Evolutionary conservation across 2,888 invertebrate genomes (phyloP), one percentile per base, ranked within the genome.

Genomic region (Trichopria drosophilae): DNA sequence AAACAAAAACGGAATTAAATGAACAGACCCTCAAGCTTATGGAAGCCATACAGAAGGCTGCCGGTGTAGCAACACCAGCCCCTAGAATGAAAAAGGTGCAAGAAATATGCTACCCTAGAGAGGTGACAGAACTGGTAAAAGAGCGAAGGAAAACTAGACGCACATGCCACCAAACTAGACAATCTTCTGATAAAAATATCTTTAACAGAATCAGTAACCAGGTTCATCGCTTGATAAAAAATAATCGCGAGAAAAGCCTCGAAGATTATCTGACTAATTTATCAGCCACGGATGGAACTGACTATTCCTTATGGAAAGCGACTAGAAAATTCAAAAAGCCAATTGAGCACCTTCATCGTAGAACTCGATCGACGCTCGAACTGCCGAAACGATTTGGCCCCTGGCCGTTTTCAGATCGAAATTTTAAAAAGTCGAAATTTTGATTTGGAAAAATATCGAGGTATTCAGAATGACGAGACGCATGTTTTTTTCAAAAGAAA

Each of bases 221-320:
- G 13, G 6, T 36, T 9, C 20, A 36, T n/a, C 9, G 13, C 3
- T 13, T 36, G 10, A 36, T 19, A 16, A 4, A 6, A 16, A 19
- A 10, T 6, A 10, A 36, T 12, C 9, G 22, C 4, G 22, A 36
- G 3, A 36, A 23, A 3, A 36, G 3, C 18, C 10, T 36, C 7
- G 36, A 36, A 19, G 19, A 19, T 12, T 19, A 36, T 13, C 10
- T 19, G 20, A 6, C 4, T 3, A 36, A 36, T 19, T 13, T 36
- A 3, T 19, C 36, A 4, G 3, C 18, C n/a, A 36, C n/a, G n/a
- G n/a, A n/a, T n/a, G n/a, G n/a, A n/a, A n/a, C n/a, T n/a, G n/a
- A n/a, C n/a, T n/a, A n/a, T 23, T 36, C 36, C 36, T 15, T 36
- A 12, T 36, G 36, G 36, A 36, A 36, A 19, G 36, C 36, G 10